Base-by-base conservation (phyloP, 2,888 invertebrate species). In the Idaea biselata region DNA sequence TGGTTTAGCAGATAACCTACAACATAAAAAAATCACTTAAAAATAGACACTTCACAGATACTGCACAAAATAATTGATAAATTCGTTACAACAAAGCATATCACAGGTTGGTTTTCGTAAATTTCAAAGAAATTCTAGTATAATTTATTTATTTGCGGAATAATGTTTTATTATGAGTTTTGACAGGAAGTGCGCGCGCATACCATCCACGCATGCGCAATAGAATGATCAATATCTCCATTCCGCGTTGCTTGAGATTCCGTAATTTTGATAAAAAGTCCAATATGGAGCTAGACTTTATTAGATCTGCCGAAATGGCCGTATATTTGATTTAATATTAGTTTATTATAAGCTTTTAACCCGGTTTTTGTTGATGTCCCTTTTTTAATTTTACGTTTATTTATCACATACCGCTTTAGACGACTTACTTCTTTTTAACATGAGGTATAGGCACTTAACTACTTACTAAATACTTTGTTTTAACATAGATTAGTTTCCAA, bases 111-210 rank as follows among this genome's bases (percentile, higher is more conserved):
- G 55, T 60, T 58, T n/a, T 61, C 58, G 25, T 11, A 14, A 32
- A 62, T 56, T 18, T 64, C 63, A 58, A 18, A 17, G 17, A 1
- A 56, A 61, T 55, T 61, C 61, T 16, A 17, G 18, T 66, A 64
- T 70, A 66, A 63, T 62, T 63, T 70, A 69, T 74, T 72, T 69
- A 71, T 70, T 73, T 68, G 65, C 63, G 60, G 62, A 62, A 72
- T 66, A 69, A 66, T 67, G 68, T 74, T 68, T 74, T 75, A 81
- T 79, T 84, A 8, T 44, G 44, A 14, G 44, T 44, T 44, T 84
- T 89, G 87, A 88, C 87, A 83, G 80, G 31, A 65, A 60, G 17
- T 85, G 89, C 89, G 90, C 87, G 86, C 89, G 89, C 84, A 69
- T 68, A 63, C 58, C 44, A n/a, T 63, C 63, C 72, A 65, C 74